These are phyloP conservation scores for Anagrus nilaparvatae DNA, from an alignment of 1,140 invertebrate species.

Conservation along the genomic window DNA sequence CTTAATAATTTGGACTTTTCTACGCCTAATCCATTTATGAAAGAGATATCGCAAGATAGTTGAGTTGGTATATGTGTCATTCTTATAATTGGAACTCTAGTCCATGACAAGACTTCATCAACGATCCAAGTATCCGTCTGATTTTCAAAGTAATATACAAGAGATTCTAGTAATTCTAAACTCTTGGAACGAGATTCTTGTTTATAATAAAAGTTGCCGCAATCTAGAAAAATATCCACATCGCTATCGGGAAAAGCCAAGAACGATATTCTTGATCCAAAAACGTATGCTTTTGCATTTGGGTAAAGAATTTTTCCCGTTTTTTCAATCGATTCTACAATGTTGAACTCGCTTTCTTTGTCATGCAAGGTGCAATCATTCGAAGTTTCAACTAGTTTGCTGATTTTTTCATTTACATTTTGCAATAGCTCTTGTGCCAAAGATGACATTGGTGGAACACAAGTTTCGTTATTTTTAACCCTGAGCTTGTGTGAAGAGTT, in stretches of 20 bases:
- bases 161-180: constrained; percentile 1
- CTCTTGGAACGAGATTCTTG: background rate
- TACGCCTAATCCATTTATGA: constrained; percentile 42
- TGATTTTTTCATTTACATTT: constrained; percentile 13
- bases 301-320: constrained; percentile 12
- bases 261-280: constrained; percentile 39
- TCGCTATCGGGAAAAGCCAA: constrained; percentile 35
- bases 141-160: constrained; percentile 11
- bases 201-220: constrained; percentile 20
- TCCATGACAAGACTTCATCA: constrained; percentile 2
- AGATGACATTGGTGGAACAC: constrained; percentile 14
- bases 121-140: constrained; percentile 15
- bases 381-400: constrained; percentile 10
- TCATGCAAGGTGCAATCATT: background rate
- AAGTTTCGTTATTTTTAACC: constrained; percentile 15
- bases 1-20: constrained; percentile 33
- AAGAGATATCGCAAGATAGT: constrained; percentile 45
- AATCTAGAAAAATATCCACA: constrained; percentile 41
- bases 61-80: constrained; percentile 34
- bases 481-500: constrained; percentile 18
- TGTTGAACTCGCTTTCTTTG: background rate
- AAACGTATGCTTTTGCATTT: constrained; percentile 26
- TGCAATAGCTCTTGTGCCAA: constrained; percentile 14
- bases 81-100: constrained; percentile 45
- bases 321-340: constrained; percentile 12